phyloP scores from a whole-genome alignment of 1,140 invertebrate species.

The Mylabris phalerata region DNA sequence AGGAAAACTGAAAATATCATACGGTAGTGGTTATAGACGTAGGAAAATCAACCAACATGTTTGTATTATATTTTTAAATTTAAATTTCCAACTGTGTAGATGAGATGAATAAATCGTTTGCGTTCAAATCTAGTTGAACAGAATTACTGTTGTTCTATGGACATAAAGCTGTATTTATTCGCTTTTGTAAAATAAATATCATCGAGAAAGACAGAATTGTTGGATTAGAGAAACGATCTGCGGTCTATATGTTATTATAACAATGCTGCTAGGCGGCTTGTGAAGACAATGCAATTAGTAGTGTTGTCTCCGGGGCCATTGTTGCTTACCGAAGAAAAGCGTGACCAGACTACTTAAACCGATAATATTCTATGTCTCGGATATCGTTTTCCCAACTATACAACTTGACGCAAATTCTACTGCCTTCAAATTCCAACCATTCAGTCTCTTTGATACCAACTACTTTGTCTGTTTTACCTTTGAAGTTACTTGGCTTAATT shows the following conservation, averaged over 20 bases:
- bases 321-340: slow-evolving; percentile 34
- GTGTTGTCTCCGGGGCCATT: slow-evolving; percentile 36
- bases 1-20: no score
- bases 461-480: slow-evolving; percentile 20
- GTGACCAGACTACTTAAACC: slow-evolving; percentile 26
- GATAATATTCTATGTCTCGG: slow-evolving; percentile 5
- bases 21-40: no score
- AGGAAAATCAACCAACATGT: no score
- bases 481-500: slow-evolving; percentile 34
- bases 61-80: no score
- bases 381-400: not conserved
- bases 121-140: no score
- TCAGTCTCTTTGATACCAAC: slow-evolving; percentile 12
- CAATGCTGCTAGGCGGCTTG: slow-evolving; percentile 18
- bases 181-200: no score
- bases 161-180: no score
- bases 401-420: no score
- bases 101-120: no score
- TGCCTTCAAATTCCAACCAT: not conserved
- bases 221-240: not conserved
- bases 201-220: no score
- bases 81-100: no score
- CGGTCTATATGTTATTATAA: slow-evolving; percentile 2
- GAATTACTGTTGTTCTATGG: no score
- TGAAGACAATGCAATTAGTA: slow-evolving; percentile 37